These are phyloP conservation scores for Parnassius mnemosyne DNA, from an alignment of 2,888 invertebrate genomes.

Conservation along the genomic window DNA sequence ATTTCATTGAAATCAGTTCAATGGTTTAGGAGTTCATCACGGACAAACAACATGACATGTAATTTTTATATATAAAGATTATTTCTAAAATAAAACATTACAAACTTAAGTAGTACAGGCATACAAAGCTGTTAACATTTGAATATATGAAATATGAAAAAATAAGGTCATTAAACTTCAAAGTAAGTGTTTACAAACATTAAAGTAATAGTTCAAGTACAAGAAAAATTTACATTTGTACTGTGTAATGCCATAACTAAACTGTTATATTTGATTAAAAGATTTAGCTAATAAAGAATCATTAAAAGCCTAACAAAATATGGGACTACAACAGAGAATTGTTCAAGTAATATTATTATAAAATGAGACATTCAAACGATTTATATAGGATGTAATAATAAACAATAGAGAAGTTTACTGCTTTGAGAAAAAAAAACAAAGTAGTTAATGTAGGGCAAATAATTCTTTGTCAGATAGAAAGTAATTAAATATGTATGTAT, in stretches of 20 bases:
- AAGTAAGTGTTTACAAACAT: constrained; percentile 32
- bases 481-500: constrained; percentile 44
- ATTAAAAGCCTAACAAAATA: too few relatives aligned
- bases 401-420: constrained; percentile 29
- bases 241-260: neutral
- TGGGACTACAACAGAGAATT: too few relatives aligned
- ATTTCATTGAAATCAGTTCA: too few relatives aligned
- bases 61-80: too few relatives aligned
- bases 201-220: neutral
- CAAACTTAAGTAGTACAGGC: neutral
- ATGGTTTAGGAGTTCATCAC: too few relatives aligned
- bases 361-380: too few relatives aligned
- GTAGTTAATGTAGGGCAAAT: constrained; percentile 43
- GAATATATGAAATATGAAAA: constrained; percentile 17
- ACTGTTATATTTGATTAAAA: too few relatives aligned
- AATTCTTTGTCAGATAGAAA: constrained; percentile 44
- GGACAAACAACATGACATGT: too few relatives aligned
- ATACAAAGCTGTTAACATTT: constrained; percentile 10
- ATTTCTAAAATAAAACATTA: neutral
- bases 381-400: neutral
- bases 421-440: constrained; percentile 36
- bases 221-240: neutral
- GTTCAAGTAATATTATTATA: too few relatives aligned
- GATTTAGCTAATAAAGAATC: too few relatives aligned
- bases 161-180: constrained; percentile 55